phyloP scores from a whole-genome alignment of 2,113 vertebrate species.

The Mungos mungo region DNA sequence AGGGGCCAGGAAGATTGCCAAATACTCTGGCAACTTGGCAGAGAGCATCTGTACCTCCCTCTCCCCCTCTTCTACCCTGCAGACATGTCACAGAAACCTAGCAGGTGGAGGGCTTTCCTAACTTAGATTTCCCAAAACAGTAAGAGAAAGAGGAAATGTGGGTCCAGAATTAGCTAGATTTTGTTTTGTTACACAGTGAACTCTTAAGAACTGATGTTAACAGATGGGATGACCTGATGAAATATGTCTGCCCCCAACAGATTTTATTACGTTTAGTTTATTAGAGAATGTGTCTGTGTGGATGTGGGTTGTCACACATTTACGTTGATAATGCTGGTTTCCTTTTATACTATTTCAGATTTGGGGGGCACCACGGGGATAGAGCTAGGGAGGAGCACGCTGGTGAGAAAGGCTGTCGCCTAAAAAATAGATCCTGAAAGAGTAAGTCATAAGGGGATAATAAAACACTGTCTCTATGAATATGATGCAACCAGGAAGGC shows the following conservation, averaged over 20 bases:
- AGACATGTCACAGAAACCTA: not conserved
- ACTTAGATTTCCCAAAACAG: not conserved
- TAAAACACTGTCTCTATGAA: not conserved
- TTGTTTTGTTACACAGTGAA: not conserved
- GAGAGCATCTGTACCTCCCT: not conserved
- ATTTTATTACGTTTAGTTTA: not conserved
- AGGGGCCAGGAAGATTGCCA: not conserved
- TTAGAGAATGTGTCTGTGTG: not conserved
- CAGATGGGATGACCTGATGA: not conserved
- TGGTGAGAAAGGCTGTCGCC: not conserved
- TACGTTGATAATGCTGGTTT: not conserved
- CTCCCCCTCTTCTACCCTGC: not conserved
- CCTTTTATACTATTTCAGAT: not conserved
- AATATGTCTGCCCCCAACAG: not conserved
- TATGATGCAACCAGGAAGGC: too few species aligned
- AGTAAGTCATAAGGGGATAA: not conserved
- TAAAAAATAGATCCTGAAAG: not conserved
- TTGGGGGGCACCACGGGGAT: not conserved
- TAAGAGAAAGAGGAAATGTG: not conserved
- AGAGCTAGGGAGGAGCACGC: not conserved
- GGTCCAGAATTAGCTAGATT: not conserved
- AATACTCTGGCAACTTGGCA: not conserved
- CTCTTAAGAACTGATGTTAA: not conserved
- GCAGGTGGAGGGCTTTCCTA: not conserved
- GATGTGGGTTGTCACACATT: too few species aligned